Base-by-base conservation (phyloP, 2,797 vertebrate species). In the Urosaurus nigricauda region DNA sequence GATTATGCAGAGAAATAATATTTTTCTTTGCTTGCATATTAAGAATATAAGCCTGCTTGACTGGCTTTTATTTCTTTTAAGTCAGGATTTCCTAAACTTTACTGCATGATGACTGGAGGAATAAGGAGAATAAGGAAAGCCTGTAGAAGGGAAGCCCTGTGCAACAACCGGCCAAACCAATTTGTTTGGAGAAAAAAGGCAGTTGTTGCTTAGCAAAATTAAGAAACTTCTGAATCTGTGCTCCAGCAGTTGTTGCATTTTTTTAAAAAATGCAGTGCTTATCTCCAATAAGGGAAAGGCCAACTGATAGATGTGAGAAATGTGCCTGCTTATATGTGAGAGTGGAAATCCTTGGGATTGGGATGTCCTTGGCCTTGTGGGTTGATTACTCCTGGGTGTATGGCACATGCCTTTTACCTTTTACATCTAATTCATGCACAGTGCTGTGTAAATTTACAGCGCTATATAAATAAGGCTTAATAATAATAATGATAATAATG, bases 1-100 rank as follows among this genome's bases (percentile, higher is more conserved):
- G 84, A 83, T 86, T 70, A 75, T n/a, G 47, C 9, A 77, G 71
- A 53, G 65, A 86, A 86, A 77, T 58, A 78, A 60, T 75, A 85
- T 78, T 81, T 84, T 73, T 40, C 83, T 81, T 37, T 79, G 21
- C 63, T 14, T 56, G 83, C 65, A 32, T 71, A 83, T 77, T 56
- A 71, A 77, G 65, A 56, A 86, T 71, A 47, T n/a, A 60, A 47
- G 40, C 51, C 35, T 78, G 51, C 43, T 79, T 71, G 37, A 83
- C 40, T 71, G 63, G 63, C 14, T 73, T 83, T 90, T 56, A 58
- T 90, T 89, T 74, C 29, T 40, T 60, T 58, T 51, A 79, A 84
- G 65, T 9, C 74, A 35, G 51, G 32, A 58, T 88, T 84, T 79
- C 17, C 75, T 43, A 88, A 84, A 71, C 26, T 19, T 35, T 37